These are phyloP conservation scores for Heteractis magnifica DNA, from an alignment of 92 coral and sea anemone genomes.

Conservation along the genomic window DNA sequence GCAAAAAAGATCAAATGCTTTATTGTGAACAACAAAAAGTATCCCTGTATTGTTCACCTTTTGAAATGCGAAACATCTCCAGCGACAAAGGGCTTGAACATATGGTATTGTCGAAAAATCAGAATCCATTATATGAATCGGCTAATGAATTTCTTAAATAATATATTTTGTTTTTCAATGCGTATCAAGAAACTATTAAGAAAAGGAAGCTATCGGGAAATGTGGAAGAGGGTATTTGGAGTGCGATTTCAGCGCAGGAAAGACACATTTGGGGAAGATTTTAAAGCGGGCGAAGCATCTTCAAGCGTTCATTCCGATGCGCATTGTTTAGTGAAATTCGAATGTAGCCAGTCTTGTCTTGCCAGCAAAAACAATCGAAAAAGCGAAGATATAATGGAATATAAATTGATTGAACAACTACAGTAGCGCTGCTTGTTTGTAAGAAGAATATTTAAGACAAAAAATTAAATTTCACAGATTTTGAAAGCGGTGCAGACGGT, in stretches of 20 bases:
- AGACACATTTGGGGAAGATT: neutral
- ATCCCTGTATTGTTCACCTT: slow-evolving; percentile 8
- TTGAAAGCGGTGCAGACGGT: neutral
- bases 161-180: slow-evolving; percentile 69
- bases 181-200: neutral
- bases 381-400: neutral
- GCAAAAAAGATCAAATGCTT: slow-evolving; percentile 41
- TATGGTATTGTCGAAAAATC: slow-evolving; percentile 8
- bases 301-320: slow-evolving; percentile 23
- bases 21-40: slow-evolving; percentile 18
- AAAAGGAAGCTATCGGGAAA: slow-evolving; percentile 25
- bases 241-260: neutral
- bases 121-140: slow-evolving; percentile 27
- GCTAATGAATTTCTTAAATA: slow-evolving; percentile 60
- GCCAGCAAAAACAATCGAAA: neutral
- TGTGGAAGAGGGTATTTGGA: neutral
- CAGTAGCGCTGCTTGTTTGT: neutral
- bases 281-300: neutral
- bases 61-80: slow-evolving; percentile 1
- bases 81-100: slow-evolving; percentile 6
- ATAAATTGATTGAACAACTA: neutral
- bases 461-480: neutral
- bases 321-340: neutral
- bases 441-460: neutral
- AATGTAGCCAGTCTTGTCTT: neutral